Percentiles rank a stretch among this genome's conserved stretches.
Evolutionary conservation across 2,797 vertebrate genomes (phyloP).

Genomic region (Anguilla marmorata): DNA sequence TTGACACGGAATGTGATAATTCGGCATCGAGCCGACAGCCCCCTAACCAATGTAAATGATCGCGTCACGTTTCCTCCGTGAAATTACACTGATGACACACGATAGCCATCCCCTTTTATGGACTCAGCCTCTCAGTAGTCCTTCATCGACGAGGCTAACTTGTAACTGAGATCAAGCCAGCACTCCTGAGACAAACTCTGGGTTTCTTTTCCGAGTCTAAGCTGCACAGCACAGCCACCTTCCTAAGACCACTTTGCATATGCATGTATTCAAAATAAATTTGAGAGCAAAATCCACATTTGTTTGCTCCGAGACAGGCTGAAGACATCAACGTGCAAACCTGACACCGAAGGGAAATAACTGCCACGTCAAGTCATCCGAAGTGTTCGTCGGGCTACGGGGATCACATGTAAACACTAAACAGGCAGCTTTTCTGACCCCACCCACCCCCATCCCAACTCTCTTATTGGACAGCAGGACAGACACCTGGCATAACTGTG

Average conservation of each 20-base stretch:
- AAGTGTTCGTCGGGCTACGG: not conserved
- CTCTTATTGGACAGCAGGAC: not conserved
- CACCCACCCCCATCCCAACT: not conserved
- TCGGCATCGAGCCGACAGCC: too few species aligned
- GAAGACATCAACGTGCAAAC: not conserved
- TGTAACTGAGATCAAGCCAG: not conserved
- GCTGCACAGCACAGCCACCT: not conserved
- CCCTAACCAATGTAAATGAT: not conserved
- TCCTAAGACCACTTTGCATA: not conserved
- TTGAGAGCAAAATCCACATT: not conserved
- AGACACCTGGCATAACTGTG: not conserved
- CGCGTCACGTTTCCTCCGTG: not conserved
- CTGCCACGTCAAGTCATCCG: not conserved
- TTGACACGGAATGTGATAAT: not conserved
- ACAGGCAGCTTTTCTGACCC: not conserved
- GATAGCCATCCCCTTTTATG: not conserved
- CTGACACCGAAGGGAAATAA: not conserved
- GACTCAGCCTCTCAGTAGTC: not conserved
- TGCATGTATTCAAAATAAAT: not conserved
- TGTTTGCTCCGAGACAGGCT: not conserved
- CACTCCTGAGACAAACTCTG: not conserved
- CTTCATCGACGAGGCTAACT: not conserved
- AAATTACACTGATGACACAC: not conserved
- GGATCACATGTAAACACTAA: not conserved
- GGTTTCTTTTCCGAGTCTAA: not conserved